Percentiles rank a stretch among this genome's conserved stretches.
Conservation (phyloP, 1,140 invertebrate species). For the Episyrphus balteatus region DNA sequence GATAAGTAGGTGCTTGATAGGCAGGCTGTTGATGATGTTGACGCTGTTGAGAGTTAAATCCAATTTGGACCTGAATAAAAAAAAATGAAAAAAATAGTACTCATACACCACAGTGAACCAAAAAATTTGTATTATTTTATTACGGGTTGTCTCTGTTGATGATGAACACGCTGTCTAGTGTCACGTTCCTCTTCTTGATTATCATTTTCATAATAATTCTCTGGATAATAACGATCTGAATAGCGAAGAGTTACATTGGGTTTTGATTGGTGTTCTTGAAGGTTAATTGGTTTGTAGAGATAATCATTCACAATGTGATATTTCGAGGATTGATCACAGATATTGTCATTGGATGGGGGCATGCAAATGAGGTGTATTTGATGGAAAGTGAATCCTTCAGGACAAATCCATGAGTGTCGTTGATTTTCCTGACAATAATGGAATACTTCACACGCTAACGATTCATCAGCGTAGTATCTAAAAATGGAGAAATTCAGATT, state of each 20-base stretch:
- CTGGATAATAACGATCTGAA: conserved; percentile 72
- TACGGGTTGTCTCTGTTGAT: conserved; percentile 33
- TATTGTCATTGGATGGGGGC: conserved; percentile 79
- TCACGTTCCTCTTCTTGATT: conserved; percentile 45
- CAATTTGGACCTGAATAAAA: conserved; percentile 32
- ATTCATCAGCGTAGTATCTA: conserved; percentile 79
- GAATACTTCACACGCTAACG: conserved; percentile 82
- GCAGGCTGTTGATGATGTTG: conserved; percentile 20
- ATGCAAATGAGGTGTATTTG: conserved; percentile 90
- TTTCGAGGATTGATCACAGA: conserved; percentile 77
- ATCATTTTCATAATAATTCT: conserved; percentile 57
- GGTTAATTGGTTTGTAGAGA: conserved; percentile 76
- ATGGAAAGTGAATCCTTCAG: conserved; percentile 84
- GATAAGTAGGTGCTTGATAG: conserved; percentile 22
- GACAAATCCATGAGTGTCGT: conserved; percentile 87
- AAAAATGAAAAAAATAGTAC: neutral
- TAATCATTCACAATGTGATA: conserved; percentile 91
- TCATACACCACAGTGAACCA: too few relatives aligned
- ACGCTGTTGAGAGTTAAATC: conserved; percentile 25
- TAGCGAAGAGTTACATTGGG: conserved; percentile 66
- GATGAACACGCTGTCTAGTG: conserved; percentile 21
- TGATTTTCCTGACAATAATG: conserved; percentile 87
- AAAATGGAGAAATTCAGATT: neutral
- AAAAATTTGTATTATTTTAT: neutral
- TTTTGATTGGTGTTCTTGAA: conserved; percentile 64